Conservation (phyloP, 2,888 invertebrate genomes). For the Chloromyia formosa region DNA sequence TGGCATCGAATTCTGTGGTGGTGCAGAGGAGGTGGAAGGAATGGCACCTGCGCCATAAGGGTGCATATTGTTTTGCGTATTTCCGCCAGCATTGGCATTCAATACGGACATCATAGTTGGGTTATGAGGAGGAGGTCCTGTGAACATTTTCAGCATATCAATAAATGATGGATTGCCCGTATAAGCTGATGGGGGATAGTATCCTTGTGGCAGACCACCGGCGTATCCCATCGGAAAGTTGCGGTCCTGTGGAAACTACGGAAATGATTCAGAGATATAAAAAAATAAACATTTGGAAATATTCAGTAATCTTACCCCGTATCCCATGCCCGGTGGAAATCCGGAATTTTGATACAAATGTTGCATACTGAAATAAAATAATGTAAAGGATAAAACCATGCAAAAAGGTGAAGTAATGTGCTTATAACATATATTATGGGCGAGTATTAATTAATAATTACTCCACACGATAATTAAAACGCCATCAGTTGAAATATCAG, state of each 20-base stretch:
- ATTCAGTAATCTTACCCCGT: constrained; percentile 17
- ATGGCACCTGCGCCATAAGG: constrained; percentile 25
- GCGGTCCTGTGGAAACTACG: constrained; percentile 8
- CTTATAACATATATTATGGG: too few species aligned
- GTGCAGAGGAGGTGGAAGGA: constrained; percentile 21
- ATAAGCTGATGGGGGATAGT: constrained; percentile 24
- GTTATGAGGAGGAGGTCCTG: constrained; percentile 21
- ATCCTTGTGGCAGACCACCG: not conserved
- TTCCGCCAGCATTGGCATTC: constrained; percentile 1
- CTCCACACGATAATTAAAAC: too few species aligned
- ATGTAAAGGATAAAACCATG: too few species aligned
- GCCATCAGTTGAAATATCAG: too few species aligned
- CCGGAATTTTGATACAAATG: constrained; percentile 9
- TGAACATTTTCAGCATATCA: constrained; percentile 46
- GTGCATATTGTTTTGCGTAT: not conserved
- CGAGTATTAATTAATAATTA: too few species aligned
- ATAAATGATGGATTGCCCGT: constrained; percentile 35
- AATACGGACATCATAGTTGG: constrained; percentile 2
- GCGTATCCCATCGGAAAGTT: constrained; percentile 25
- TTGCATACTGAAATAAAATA: constrained; percentile 24
- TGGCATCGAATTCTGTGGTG: not conserved
- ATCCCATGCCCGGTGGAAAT: constrained; percentile 21
- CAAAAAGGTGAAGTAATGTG: too few species aligned
- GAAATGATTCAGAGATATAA: not conserved
- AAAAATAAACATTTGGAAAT: not conserved